Percentiles rank a stretch among this genome's conserved stretches.
phyloP scores from a whole-genome alignment of 2,797 vertebrate species.

The Leptatherina wallacei region DNA sequence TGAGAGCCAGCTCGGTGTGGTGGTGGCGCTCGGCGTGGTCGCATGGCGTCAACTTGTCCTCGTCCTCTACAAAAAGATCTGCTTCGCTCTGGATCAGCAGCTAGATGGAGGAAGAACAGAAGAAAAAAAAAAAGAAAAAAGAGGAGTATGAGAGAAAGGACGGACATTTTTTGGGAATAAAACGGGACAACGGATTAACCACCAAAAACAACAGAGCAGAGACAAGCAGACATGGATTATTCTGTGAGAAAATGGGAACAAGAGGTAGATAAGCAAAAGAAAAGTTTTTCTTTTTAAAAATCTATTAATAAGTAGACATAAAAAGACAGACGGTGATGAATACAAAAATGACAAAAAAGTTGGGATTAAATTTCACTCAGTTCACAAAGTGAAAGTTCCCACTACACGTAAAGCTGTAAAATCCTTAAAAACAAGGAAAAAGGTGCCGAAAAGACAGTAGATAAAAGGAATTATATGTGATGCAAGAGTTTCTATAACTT shows the following conservation, averaged over 20 bases:
- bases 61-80: constrained; percentile 96
- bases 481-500: background rate
- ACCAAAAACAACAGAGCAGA: constrained; percentile 27
- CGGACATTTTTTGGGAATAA: background rate
- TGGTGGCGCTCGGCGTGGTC: constrained; percentile 97
- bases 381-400: constrained; percentile 6
- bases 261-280: background rate
- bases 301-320: background rate
- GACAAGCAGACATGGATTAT: constrained; percentile 18
- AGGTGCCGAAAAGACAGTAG: constrained; percentile 7
- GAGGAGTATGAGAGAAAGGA: background rate
- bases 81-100: constrained; percentile 94
- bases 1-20: constrained; percentile 97
- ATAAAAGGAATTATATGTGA: constrained; percentile 35
- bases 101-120: constrained; percentile 70
- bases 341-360: background rate
- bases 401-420: constrained; percentile 14
- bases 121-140: constrained; percentile 21
- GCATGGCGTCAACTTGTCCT: constrained; percentile 97
- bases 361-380: background rate
- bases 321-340: background rate
- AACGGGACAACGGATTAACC: constrained; percentile 20
- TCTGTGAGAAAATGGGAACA: constrained; percentile 3
- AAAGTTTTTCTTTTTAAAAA: background rate
- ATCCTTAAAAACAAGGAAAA: constrained; percentile 10